Conservation (phyloP, 37 sponge, comb jelly and placozoan species). For the Halichondria panicea region DNA sequence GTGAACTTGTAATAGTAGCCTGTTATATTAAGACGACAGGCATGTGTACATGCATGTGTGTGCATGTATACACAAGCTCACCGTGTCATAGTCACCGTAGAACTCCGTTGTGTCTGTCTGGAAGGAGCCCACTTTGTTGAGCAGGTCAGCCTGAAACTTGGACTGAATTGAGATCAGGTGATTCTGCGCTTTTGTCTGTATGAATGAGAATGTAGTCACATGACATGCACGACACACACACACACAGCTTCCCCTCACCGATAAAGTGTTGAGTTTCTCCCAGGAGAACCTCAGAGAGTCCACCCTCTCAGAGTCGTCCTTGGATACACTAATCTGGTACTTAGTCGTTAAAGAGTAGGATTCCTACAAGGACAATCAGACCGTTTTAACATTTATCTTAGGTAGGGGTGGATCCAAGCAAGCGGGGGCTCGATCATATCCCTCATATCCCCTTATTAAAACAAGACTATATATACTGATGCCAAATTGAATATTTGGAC, state of each 20-base stretch:
- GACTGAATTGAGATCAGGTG: conserved; percentile 86
- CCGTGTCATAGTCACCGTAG: conserved; percentile 72
- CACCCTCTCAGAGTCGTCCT: conserved; percentile 92
- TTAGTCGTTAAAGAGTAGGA: conserved; percentile 85
- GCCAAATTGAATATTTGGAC: too few species aligned
- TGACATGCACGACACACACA: not conserved
- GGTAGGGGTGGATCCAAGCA: too few species aligned
- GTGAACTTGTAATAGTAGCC: not conserved
- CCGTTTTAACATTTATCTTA: too few species aligned
- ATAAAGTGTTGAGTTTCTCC: conserved; percentile 72
- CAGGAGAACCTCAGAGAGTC: conserved; percentile 95
- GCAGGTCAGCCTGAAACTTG: conserved; percentile 74
- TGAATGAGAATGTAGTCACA: not conserved
- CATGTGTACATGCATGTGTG: not conserved
- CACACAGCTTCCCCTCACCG: conserved; percentile 34
- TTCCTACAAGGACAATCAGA: too few species aligned
- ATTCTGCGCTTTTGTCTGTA: conserved; percentile 59
- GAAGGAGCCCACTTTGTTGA: conserved; percentile 75
- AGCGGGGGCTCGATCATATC: too few species aligned
- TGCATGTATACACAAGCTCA: conserved; percentile 20
- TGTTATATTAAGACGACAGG: not conserved
- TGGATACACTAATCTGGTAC: conserved; percentile 77
- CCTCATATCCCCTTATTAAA: too few species aligned
- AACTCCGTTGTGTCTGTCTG: conserved; percentile 58
- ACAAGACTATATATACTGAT: too few species aligned